Conservation (phyloP, 2,797 vertebrate genomes). For the Psittacula derbiana region DNA sequence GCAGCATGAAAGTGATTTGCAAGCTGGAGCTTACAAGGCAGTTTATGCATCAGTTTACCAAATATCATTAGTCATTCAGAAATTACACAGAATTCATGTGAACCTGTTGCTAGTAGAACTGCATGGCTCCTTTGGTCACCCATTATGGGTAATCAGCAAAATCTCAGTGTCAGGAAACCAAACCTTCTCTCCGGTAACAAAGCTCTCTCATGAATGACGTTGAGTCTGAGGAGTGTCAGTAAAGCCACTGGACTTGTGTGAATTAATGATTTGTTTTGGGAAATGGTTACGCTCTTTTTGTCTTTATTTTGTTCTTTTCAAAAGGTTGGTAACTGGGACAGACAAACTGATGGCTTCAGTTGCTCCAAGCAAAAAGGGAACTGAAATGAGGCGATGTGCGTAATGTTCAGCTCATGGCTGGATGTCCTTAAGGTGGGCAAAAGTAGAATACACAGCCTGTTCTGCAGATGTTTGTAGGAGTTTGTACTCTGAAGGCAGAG, state of each 20-base stretch:
- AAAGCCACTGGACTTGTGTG: not conserved
- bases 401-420: not conserved
- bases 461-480: not conserved
- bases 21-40: not conserved
- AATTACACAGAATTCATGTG: not conserved
- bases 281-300: fast-evolving
- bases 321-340: not conserved
- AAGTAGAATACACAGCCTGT: not conserved
- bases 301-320: not conserved
- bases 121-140: not conserved
- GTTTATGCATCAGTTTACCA: not conserved
- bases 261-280: not conserved
- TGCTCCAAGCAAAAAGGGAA: not conserved
- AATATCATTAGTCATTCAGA: not conserved
- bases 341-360: not conserved
- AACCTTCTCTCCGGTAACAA: not conserved
- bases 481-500: not conserved
- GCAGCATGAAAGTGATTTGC: fast-evolving
- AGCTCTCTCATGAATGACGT: fast-evolving
- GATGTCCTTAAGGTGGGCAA: not conserved
- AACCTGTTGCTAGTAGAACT: not conserved
- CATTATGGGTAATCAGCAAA: not conserved
- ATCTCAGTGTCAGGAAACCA: not conserved
- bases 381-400: not conserved
- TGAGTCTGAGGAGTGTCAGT: not conserved